phyloP scores from a whole-genome alignment of 2,888 invertebrate species.

The Ochropleura plecta region DNA sequence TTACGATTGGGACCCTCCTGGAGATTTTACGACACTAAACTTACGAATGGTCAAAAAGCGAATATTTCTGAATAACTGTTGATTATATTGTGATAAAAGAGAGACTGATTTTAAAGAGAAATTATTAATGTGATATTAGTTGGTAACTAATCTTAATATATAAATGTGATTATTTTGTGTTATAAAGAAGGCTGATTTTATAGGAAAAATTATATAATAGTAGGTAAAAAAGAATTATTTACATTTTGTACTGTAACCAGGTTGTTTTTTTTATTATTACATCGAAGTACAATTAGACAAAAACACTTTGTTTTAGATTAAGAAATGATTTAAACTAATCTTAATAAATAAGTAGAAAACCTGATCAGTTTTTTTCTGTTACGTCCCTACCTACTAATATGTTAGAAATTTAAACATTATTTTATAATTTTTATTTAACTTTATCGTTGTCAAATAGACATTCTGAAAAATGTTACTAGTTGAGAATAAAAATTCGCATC shows the following conservation, averaged over 20 bases:
- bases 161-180: conserved; percentile 22
- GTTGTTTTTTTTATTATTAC: conserved; percentile 10
- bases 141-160: conserved; percentile 14
- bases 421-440: too few species aligned
- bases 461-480: too few species aligned
- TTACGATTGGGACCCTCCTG: too few species aligned
- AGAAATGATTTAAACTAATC: conserved; percentile 24
- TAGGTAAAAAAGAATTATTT: conserved; percentile 17
- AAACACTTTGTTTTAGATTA: conserved; percentile 27
- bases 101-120: conserved; percentile 27
- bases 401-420: conserved; percentile 11
- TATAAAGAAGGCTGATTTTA: conserved; percentile 20
- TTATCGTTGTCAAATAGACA: too few species aligned
- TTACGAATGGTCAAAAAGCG: conserved; percentile 26
- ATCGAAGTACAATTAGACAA: conserved; percentile 24
- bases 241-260: conserved; percentile 20
- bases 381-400: conserved; percentile 17
- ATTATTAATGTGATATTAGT: conserved; percentile 28
- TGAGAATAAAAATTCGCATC: too few species aligned
- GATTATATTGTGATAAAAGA: conserved; percentile 30
- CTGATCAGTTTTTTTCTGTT: conserved; percentile 16
- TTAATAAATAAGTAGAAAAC: conserved; percentile 20
- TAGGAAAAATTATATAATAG: conserved; percentile 15
- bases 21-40: conserved; percentile 34
- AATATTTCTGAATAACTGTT: conserved; percentile 29